Evolutionary conservation across 2,888 invertebrate genomes (phyloP), one percentile per base, ranked within the genome.

Genomic region (Octodonta nipae): DNA sequence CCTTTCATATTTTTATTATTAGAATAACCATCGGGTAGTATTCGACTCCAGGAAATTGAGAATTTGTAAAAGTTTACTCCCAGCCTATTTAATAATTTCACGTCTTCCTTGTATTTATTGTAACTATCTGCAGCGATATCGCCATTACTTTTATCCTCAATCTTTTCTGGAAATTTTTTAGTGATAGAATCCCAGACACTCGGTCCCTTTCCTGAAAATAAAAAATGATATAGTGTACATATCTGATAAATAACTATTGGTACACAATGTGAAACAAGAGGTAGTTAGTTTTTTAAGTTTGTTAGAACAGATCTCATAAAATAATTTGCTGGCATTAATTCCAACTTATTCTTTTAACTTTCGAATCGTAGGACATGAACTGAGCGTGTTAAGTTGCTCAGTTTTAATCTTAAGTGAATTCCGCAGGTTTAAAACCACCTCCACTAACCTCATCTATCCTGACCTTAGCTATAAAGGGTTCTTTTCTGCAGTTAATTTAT

Each of bases 31-130:
- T 67, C 70, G 0, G 85, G 82, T 41, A 86, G 60, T 28, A 87
- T 66, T 30, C 86, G 64, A 0, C 78, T 60, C 86, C 86, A 87
- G 1, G 82, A 73, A 44, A 81, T 66, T 1, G 79, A 80, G 55
- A 81, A 81, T 25, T 80, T 66, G 55, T 80, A 81, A 37, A 75
- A 68, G 42, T 75, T 61, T 0, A 75, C 76, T 7, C 75, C 73
- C 3, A 78, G 56, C 40, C 75, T 68, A 28, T 64, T 65, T 2
- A 77, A 57, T 66, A 77, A 68, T 55, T 72, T 64, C 1, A 71
- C 71, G 51, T 78, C 78, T 25, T 73, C 71, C 46, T 68, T 66
- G 52, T 72, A 77, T 35, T 70, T 67, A 49, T 77, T 69, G 50
- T 78, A 80, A 8, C 76, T 78, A 52, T 80, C 75, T 15, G 77